Conservation (phyloP, 2,797 vertebrate genomes). For the Alca torda region DNA sequence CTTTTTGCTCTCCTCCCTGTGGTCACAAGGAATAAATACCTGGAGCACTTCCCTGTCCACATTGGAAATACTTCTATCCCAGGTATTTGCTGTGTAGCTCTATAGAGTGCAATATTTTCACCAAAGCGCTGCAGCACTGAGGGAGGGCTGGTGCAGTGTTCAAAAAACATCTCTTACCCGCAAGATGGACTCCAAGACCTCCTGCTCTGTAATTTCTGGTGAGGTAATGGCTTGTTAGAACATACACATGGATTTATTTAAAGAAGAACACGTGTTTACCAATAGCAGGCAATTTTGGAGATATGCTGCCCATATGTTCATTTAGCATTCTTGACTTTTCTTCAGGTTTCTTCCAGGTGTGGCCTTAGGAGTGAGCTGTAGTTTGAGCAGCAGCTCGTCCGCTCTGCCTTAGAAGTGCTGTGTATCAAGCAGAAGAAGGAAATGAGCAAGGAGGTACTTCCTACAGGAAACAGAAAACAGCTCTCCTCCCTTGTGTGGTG, state of each 20-base stretch:
- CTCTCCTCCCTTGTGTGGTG: background rate
- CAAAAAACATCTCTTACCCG: background rate
- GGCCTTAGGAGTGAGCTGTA: background rate
- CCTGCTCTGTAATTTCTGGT: background rate
- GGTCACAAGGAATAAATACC: background rate
- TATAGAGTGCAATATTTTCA: rapidly evolving
- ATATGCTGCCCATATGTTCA: background rate
- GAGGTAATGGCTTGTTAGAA: background rate
- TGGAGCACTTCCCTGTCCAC: background rate
- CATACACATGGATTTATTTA: rapidly evolving
- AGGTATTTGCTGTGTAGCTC: background rate
- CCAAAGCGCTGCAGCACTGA: background rate
- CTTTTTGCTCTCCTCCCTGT: background rate
- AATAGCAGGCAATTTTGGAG: background rate
- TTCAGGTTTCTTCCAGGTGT: background rate
- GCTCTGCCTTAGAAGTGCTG: background rate
- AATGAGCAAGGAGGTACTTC: background rate
- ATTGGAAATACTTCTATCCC: background rate
- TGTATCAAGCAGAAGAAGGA: background rate
- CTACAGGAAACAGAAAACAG: background rate
- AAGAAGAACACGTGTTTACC: background rate
- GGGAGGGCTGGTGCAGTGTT: background rate
- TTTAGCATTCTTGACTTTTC: background rate
- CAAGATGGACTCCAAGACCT: background rate
- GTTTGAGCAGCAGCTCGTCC: background rate